Evolutionary conservation across 2,888 invertebrate species (phyloP), one percentile per base, ranked within the genome.

Genomic region (Acanthosoma haemorrhoidale): DNA sequence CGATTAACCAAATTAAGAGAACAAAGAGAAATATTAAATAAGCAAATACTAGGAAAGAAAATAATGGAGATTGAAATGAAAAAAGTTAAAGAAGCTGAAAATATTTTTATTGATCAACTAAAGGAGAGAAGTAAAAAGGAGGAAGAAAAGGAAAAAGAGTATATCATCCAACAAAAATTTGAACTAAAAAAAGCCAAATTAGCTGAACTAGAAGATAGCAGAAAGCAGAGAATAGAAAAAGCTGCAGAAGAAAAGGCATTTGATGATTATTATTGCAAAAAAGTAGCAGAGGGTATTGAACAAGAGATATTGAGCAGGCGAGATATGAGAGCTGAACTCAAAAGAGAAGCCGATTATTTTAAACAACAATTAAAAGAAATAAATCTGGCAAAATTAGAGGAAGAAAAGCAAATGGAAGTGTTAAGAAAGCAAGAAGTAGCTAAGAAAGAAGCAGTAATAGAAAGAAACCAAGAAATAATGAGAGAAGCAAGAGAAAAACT

Each of bases 401-500:
- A 69, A 43, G 43, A 64, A 60, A 59, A 39, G 36, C 15, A 58
- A 29, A 43, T 61, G 13, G 41, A 64, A 18, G 69, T 64, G 16
- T 32, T 66, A 32, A 43, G 66, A 29, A 1, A 9, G 13, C 51
- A 34, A 16, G 66, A 66, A 16, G 51, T 43, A 31, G 41, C 18
- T 3, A 66, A 66, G 38, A 66, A 66, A 51, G 43, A 51, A 32
- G 51, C 31, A 25, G 29, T 21, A 11, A 51, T 66, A 8, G 31
- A 2, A n/a, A 9, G 16, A 66, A 39, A 51, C 31, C 51, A 34
- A 41, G 18, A 36, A 18, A 15, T 32, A 1, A 13, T 51, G 16
- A 43, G 25, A 32, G 43, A 29, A 51, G 43, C 51, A 1, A 16
- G 18, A 58, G 72, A 72, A 25, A 63, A 66, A 34, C 36, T 68